Base-by-base conservation (phyloP, 2,797 vertebrate species). In the Enteromius thamalakanensis region DNA sequence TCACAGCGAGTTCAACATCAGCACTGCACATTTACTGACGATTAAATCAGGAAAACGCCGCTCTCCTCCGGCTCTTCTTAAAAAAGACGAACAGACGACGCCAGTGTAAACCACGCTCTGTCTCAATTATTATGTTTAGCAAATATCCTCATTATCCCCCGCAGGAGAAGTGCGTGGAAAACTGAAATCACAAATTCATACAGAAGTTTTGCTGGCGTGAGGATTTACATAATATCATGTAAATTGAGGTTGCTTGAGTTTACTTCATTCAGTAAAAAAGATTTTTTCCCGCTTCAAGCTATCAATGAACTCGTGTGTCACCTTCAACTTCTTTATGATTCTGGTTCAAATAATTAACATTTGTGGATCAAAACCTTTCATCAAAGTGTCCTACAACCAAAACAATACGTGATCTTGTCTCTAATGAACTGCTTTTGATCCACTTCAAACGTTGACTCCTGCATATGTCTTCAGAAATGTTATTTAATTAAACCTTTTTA, bases 61-160 rank as follows among this genome's bases (percentile, higher is more conserved):
- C 42, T 42, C 49, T 23, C 76, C 78, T 79, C 45, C 45, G 40
- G 51, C 68, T 76, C 85, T 85, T 76, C 74, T 65, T 55, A 53
- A 76, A 21, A 37, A 75, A 60, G 83, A 85, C 72, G 64, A 84
- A 86, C 65, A 75, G 49, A 40, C n/a, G 51, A 4, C 6, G 14
- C 42, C 64, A 72, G 58, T 17, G 37, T 87, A 88, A 86, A 88
- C 85, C 70, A 37, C 70, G 23, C 78, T 80, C 51, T 17, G 9
- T 85, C 74, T 87, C 75, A 79, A 80, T 83, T 65, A 72, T 79
- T 71, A 26, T 82, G 75, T 87, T 88, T 81, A 88, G 12, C 51
- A 42, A 12, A 82, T 2, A 11, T 49, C 45, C 78, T 76, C 65
- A 74, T 76, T 58, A 76, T 58, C 40, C 64, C 45, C 15, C 23